Percentiles rank a stretch among this genome's conserved stretches.
Evolutionary conservation across 2,797 vertebrate genomes (phyloP).

Genomic region (Lepilemur ruficaudatus): DNA sequence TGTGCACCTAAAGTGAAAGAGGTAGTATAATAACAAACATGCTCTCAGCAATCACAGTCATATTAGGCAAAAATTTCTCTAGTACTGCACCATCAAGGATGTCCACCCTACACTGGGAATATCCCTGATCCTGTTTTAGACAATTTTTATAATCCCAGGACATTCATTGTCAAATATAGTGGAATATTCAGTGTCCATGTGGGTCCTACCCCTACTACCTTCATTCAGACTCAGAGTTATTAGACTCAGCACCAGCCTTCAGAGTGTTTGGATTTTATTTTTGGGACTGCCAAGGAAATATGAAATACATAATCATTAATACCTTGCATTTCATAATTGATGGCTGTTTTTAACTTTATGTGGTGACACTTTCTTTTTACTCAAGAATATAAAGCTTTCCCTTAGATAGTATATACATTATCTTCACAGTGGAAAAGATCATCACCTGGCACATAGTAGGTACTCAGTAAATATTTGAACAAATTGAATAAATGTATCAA

Average conservation of each 20-base stretch:
- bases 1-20: not conserved
- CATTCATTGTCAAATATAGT: not conserved
- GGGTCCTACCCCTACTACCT: not conserved
- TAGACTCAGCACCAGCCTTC: not conserved
- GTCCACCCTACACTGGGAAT: not conserved
- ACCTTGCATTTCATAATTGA: not conserved
- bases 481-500: not conserved
- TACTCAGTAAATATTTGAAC: not conserved
- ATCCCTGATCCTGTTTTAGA: not conserved
- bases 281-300: not conserved
- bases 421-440: not conserved
- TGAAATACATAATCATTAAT: not conserved
- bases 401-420: not conserved
- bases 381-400: not conserved
- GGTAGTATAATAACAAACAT: rapidly evolving
- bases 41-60: not conserved
- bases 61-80: not conserved
- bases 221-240: not conserved
- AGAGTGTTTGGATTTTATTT: not conserved
- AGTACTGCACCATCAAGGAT: not conserved
- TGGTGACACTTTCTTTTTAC: not conserved
- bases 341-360: not conserved
- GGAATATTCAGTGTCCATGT: not conserved
- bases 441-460: not conserved
- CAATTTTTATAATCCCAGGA: not conserved